Evolutionary conservation across 2,888 invertebrate genomes (phyloP), one percentile per base, ranked within the genome.

Genomic region (Cepaea hortensis): DNA sequence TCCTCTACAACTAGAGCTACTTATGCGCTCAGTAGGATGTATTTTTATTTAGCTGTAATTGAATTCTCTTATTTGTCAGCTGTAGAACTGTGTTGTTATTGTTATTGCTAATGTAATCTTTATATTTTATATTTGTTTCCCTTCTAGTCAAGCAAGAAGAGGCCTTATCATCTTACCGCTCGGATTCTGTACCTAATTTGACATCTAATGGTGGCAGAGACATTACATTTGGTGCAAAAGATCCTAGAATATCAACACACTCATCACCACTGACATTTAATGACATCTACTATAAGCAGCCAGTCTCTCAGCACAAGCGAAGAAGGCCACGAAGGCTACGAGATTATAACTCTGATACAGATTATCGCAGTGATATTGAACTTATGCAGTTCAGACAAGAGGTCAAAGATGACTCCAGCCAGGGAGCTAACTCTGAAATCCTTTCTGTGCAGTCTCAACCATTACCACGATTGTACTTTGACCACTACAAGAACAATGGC

Each of bases 341-440:
- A 81, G 93, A 93, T 20, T 94, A 94, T 85, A 93, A 93, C 77
- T 93, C 93, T 0, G 94, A 94, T 88, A 93, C 93, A 15, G 94
- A 93, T 85, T 93, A 93, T 89, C 90, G 92, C 65, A 93, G 93
- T 89, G 93, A 94, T 80, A 90, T 90, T 61, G 92, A 92, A 72
- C 75, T 91, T 13, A 85, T 90, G 7, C 85, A 88, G 81, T 91
- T 90, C n/a, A 81, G 90, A 81, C 84, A 81, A 70, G 82, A 85
- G 61, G 70, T 70, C n/a, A 48, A 62, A 11, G 80, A 86, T 68
- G 85, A 73, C 9, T 55, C 79, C 23, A 55, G 23, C 48, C 81
- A 77, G 46, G 85, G 82, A 35, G 77, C 81, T 23, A 77, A 77
- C 35, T 86, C 87, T 70, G 86, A 87, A 68, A 88, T 79, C 55